phyloP scores from a whole-genome alignment of 2,797 vertebrate genomes.

The Sebastes steindachneri region DNA sequence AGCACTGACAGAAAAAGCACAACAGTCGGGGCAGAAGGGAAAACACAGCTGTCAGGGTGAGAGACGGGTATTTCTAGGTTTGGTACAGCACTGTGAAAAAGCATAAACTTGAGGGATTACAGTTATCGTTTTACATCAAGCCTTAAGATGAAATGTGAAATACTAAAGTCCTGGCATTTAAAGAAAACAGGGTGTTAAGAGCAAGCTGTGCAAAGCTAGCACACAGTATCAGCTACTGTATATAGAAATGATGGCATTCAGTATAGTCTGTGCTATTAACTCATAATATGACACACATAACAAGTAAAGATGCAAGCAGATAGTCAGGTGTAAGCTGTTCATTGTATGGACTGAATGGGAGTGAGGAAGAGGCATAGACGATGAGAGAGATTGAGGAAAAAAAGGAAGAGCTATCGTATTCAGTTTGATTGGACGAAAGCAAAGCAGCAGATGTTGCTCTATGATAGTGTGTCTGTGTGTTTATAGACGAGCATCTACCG shows the following conservation, averaged over 20 bases:
- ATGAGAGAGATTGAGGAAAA: neutral
- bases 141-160: slow-evolving; percentile 10
- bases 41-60: slow-evolving; percentile 28
- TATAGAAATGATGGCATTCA: neutral
- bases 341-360: neutral
- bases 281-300: neutral
- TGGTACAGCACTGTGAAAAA: slow-evolving; percentile 15
- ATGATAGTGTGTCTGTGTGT: neutral
- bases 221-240: neutral
- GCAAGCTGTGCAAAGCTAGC: neutral
- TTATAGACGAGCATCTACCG: neutral
- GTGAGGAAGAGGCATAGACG: neutral
- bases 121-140: slow-evolving; percentile 32
- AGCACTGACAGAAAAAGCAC: slow-evolving; percentile 27
- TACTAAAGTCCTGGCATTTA: slow-evolving; percentile 13
- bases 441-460: neutral
- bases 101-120: slow-evolving; percentile 14
- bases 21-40: neutral
- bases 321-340: slow-evolving; percentile 8
- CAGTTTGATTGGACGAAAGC: neutral
- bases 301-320: neutral
- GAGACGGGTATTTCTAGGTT: slow-evolving; percentile 27
- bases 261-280: neutral
- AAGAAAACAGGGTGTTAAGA: slow-evolving; percentile 1
- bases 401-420: neutral